These are phyloP conservation scores for Nylanderia fulva DNA, from an alignment of 1,140 invertebrate genomes.

Conservation along the genomic window DNA sequence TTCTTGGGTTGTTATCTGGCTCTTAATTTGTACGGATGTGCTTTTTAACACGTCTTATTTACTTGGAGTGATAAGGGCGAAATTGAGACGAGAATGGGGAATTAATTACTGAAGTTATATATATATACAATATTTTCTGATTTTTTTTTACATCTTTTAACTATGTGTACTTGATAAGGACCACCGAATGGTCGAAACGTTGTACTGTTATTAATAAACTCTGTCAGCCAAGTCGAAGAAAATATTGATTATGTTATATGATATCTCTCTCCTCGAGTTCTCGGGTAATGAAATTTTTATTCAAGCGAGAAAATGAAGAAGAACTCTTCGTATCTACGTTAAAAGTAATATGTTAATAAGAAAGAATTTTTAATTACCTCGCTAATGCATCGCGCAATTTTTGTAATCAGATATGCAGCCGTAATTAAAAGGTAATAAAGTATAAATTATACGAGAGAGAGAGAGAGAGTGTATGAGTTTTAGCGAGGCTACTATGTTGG, in stretches of 20 bases:
- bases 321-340: background rate
- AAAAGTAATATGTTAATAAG: background rate
- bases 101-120: no score
- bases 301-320: background rate
- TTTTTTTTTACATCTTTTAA: no score
- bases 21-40: background rate
- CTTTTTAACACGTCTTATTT: no score
- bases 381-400: background rate
- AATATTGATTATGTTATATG: no score
- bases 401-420: background rate
- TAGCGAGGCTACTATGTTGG: background rate
- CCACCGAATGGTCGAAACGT: no score
- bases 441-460: constrained; percentile 15
- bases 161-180: no score
- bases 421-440: constrained; percentile 4
- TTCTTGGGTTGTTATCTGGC: background rate
- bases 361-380: background rate
- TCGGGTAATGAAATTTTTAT: constrained; percentile 9
- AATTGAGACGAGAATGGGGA: no score
- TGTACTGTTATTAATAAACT: no score
- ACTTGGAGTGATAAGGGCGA: no score
- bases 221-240: no score
- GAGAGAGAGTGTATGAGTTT: background rate
- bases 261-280: no score
- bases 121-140: no score